Conservation (phyloP, 53 echinoderm and acorn worm genomes). For the Temnopleurus reevesii region DNA sequence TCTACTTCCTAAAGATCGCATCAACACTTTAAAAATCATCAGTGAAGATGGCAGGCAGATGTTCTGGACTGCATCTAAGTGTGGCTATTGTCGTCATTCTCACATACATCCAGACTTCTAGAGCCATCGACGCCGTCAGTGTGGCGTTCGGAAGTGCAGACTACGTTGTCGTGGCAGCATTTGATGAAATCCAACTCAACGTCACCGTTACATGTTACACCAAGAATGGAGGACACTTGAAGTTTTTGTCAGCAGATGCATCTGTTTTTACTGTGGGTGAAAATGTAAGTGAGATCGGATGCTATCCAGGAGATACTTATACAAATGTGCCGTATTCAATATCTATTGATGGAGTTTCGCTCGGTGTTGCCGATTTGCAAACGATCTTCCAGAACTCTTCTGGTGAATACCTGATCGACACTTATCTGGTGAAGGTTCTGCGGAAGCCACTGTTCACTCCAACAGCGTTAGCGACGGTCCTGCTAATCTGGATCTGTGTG, state of each 20-base stretch:
- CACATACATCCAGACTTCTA: background rate
- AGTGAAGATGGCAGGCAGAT: background rate
- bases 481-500: slow-evolving; percentile 49
- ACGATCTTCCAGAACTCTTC: slow-evolving; percentile 36
- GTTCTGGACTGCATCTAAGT: background rate
- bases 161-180: slow-evolving; percentile 9
- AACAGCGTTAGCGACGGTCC: slow-evolving; percentile 34
- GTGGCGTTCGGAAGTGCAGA: background rate
- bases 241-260: slow-evolving; percentile 30
- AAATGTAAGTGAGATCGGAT: background rate
- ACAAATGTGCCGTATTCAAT: slow-evolving; percentile 23
- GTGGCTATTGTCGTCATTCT: background rate
- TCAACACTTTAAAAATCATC: background rate
- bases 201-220: slow-evolving; percentile 21
- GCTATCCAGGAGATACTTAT: background rate
- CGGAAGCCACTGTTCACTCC: slow-evolving; percentile 48
- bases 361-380: slow-evolving; percentile 46
- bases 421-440: slow-evolving; percentile 31
- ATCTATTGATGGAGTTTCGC: slow-evolving; percentile 4
- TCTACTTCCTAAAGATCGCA: background rate
- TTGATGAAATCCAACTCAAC: slow-evolving; percentile 16
- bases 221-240: slow-evolving; percentile 9
- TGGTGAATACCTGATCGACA: background rate
- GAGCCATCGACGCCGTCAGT: background rate
- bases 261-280: slow-evolving; percentile 6